These are phyloP conservation scores for Cryptocheilus praepositus DNA, from an alignment of 2,888 invertebrate genomes.

Conservation along the genomic window DNA sequence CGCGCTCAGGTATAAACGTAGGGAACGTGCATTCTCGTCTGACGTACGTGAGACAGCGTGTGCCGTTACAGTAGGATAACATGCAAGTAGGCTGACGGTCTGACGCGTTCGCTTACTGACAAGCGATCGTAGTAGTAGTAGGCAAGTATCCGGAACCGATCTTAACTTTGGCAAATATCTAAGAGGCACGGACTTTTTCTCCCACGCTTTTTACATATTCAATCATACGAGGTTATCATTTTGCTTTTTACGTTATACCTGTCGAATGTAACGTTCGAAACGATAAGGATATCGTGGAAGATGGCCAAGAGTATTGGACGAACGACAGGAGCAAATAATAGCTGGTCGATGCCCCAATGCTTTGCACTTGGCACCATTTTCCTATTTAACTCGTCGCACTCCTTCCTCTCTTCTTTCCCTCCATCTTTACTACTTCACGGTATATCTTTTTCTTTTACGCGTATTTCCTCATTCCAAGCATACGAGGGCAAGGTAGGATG, in stretches of 20 bases:
- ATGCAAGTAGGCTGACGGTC: too few relatives aligned
- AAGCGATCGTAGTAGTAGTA: too few relatives aligned
- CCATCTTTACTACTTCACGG: slow-evolving; percentile 22
- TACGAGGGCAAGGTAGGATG: slow-evolving; percentile 24
- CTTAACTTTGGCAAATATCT: too few relatives aligned
- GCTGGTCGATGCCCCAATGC: slow-evolving; percentile 68
- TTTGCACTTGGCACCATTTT: slow-evolving; percentile 68
- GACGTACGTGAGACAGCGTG: not conserved
- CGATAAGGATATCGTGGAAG: slow-evolving; percentile 32
- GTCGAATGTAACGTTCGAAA: not conserved
- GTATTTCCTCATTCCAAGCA: slow-evolving; percentile 22
- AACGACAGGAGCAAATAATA: slow-evolving; percentile 42
- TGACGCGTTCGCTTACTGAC: too few relatives aligned
- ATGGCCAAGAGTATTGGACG: slow-evolving; percentile 49
- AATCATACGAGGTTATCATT: too few relatives aligned
- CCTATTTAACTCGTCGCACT: slow-evolving; percentile 52
- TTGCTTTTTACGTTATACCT: not conserved
- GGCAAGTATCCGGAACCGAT: not conserved
- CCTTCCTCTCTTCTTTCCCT: slow-evolving; percentile 19
- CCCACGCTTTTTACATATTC: too few relatives aligned
- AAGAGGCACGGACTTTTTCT: too few relatives aligned
- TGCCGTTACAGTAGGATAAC: too few relatives aligned
- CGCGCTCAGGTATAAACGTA: slow-evolving; percentile 19
- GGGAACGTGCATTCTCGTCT: not conserved
- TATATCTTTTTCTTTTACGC: slow-evolving; percentile 25